Conservation (phyloP, 2,888 invertebrate genomes). For the Priocnemis perturbator region DNA sequence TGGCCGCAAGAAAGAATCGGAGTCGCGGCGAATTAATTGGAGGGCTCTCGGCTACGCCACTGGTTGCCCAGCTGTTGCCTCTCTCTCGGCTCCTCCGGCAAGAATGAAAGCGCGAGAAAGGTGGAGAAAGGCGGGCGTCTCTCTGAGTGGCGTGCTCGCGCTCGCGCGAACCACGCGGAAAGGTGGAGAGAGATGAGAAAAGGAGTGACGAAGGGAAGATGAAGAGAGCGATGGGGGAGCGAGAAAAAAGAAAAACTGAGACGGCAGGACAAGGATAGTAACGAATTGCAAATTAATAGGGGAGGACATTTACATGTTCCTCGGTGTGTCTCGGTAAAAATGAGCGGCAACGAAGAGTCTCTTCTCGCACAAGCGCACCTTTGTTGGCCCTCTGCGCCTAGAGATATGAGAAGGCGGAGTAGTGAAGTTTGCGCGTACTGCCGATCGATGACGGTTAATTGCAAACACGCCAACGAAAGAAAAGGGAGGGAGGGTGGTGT, state of each 20-base stretch:
- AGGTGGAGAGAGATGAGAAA: slow-evolving; percentile 2
- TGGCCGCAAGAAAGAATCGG: slow-evolving; percentile 17
- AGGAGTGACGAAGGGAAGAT: slow-evolving; percentile 26
- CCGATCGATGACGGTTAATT: slow-evolving; percentile 67
- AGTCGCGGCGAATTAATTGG: slow-evolving; percentile 35
- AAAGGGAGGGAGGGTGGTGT: slow-evolving; percentile 29
- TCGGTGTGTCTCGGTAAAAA: slow-evolving; percentile 2
- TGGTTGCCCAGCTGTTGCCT: slow-evolving; percentile 47
- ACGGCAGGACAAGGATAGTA: slow-evolving; percentile 49
- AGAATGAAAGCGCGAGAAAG: too few relatives aligned
- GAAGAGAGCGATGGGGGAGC: not conserved
- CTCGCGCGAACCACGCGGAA: not conserved
- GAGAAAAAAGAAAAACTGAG: slow-evolving; percentile 6
- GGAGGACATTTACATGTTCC: slow-evolving; percentile 68
- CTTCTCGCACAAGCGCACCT: too few relatives aligned
- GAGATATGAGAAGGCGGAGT: slow-evolving; percentile 2
- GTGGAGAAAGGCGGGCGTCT: too few relatives aligned
- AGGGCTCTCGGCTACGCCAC: slow-evolving; percentile 33
- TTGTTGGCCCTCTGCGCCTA: not conserved
- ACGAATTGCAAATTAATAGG: slow-evolving; percentile 71
- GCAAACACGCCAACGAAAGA: slow-evolving; percentile 47
- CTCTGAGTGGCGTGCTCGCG: not conserved
- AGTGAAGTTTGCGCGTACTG: slow-evolving; percentile 1
- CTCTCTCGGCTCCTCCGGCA: slow-evolving; percentile 33
- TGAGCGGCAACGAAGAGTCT: too few relatives aligned